Percentiles rank a stretch among this genome's conserved stretches.
Conservation (phyloP, 2,113 vertebrate species). For the Bungarus multicinctus region DNA sequence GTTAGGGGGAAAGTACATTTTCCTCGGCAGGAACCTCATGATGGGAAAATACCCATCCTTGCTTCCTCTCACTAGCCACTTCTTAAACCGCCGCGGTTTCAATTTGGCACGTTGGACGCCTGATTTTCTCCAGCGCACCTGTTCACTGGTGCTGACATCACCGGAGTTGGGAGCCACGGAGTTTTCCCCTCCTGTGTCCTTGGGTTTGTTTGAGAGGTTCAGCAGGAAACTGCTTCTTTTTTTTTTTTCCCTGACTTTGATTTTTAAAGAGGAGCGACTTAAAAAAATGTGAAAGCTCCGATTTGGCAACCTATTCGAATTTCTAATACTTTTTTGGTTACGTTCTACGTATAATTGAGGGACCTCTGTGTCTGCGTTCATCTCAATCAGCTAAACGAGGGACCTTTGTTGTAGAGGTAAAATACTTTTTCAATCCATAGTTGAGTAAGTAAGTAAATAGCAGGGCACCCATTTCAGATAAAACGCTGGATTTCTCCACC, state of each 20-base stretch:
- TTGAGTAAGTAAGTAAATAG: too few relatives aligned
- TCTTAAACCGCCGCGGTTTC: not conserved
- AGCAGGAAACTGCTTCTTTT: too few relatives aligned
- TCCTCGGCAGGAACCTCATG: too few relatives aligned
- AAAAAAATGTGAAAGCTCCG: not conserved
- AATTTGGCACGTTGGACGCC: not conserved
- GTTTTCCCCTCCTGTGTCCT: not conserved
- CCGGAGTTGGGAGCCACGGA: not conserved
- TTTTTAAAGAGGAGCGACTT: not conserved
- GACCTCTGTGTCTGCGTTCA: not conserved
- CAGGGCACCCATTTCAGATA: too few relatives aligned
- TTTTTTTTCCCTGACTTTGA: not conserved
- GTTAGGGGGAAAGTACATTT: not conserved
- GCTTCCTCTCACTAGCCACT: fast-evolving
- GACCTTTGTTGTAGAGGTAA: too few relatives aligned
- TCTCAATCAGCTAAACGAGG: not conserved
- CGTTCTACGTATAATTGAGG: not conserved
- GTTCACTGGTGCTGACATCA: not conserved
- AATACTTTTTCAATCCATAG: too few relatives aligned
- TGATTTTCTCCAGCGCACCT: not conserved
- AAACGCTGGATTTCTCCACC: too few relatives aligned
- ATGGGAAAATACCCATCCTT: not conserved
- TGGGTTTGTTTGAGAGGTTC: not conserved
- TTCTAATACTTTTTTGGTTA: not conserved
- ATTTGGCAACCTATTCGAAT: not conserved